These are phyloP conservation scores for Hypanus sabinus DNA, from an alignment of 2,113 vertebrate species.

Conservation along the genomic window DNA sequence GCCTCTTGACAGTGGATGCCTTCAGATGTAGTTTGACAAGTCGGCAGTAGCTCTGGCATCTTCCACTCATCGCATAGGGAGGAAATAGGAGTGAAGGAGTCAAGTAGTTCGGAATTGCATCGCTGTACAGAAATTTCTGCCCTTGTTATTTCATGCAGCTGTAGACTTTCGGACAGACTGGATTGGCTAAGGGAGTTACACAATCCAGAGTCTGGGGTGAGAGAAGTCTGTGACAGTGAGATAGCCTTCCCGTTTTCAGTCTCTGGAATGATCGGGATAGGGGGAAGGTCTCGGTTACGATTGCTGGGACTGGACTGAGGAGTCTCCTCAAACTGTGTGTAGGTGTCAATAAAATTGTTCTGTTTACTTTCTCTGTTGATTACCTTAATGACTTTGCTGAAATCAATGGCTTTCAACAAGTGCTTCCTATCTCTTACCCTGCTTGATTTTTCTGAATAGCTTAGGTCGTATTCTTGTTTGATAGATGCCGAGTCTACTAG, in stretches of 20 bases:
- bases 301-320: not conserved
- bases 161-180: constrained; percentile 38
- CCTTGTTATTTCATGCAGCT: constrained; percentile 39
- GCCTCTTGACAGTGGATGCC: not conserved
- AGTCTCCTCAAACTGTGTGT: constrained; percentile 59
- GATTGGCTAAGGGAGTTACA: constrained; percentile 47
- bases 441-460: not conserved
- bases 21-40: not conserved
- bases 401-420: constrained; percentile 59
- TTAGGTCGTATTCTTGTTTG: constrained; percentile 48
- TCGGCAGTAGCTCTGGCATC: not conserved
- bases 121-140: not conserved
- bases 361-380: constrained; percentile 76
- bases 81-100: fast-evolving
- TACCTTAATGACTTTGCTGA: constrained; percentile 71
- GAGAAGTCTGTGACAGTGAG: constrained; percentile 47
- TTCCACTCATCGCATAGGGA: not conserved
- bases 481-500: constrained; percentile 51
- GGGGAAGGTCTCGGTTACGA: constrained; percentile 50
- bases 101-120: fast-evolving
- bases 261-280: constrained; percentile 49
- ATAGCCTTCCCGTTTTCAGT: constrained; percentile 53
- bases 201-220: constrained; percentile 48
- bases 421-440: not conserved
- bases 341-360: constrained; percentile 64